Evolutionary conservation across 1,140 invertebrate species (phyloP), one percentile per base, ranked within the genome.

Genomic region (Rhopalosiphum maidis): DNA sequence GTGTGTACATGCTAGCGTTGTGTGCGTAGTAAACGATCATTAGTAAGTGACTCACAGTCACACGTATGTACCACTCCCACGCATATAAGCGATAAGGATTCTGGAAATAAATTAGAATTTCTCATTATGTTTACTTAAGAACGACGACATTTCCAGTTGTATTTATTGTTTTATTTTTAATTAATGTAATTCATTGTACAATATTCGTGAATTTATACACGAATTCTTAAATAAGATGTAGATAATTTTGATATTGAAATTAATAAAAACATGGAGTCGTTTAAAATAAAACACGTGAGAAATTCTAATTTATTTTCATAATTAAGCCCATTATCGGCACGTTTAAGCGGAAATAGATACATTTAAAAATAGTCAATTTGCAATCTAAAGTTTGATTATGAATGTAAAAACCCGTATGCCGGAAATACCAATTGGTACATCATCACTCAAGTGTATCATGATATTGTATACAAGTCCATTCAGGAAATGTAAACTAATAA

Each of bases 91-190:
- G 60, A 77, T 77, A 77, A 77, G 60, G 30, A 77, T 77, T 18
- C 60, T 77, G 60, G 30, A 77, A 77, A 77, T 77, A 77, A 68
- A 77, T n/a, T 77, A 77, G 60, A 77, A 77, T 35, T 77, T 15
- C 60, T 77, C 60, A 77, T 77, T 77, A 35, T 77, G 30, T 77
- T n/a, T 77, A 77, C 60, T n/a, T 35, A 5, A n/a, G 0, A 77
- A 77, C 30, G 4, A n/a, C 60, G 15, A n/a, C 15, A 77, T n/a
- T 77, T n/a, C 60, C 8, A 30, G 9, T 68, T 68, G 30, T 77
- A 77, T 77, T 77, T 35, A 68, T 68, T 68, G 60, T n/a, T 68
- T n/a, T 18, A 68, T 68, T 68, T 68, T 77, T 77, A 77, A 77
- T 77, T 35, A 77, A 18, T n/a, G 30, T n/a, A n/a, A 77, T 77